Base-by-base conservation (phyloP, 1,140 invertebrate genomes). In the Cheumatopsyche charites region DNA sequence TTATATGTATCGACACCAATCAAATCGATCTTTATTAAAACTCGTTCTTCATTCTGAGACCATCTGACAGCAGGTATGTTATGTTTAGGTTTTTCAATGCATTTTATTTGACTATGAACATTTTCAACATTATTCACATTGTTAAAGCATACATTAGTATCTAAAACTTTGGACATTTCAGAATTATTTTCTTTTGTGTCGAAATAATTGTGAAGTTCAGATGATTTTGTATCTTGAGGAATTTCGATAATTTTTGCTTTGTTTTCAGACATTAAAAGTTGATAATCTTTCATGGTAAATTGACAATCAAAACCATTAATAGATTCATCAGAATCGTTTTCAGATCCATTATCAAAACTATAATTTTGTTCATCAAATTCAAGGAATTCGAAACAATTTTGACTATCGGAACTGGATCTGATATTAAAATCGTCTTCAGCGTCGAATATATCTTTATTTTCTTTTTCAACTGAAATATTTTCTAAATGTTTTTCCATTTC, bases 1-100 rank as follows among this genome's bases (percentile, higher is more conserved):
- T 0, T 26, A 66, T 66, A 66, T 9, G 29, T 36, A 47, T 66
- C 63, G 6, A 66, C 63, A 9, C 63, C 63, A 0, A 66, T 23
- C 23, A 66, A 23, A n/a, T 66, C 63, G 1, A 66, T 66, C n/a
- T 66, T 66, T 3, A 66, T 11, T 7, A 15, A 66, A 13, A 66
- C 43, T 15, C 17, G 7, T 1, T 17, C 23, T 0, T 66, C 23
- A 23, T 17, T 66, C n/a, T 66, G 2, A 23, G 15, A 9, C 63
- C 63, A 66, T 47, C 11, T 25, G n/a, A 66, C 36, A 45, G 21
- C 21, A 25, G 63, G 63, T 1, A 43, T 66, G 7, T 66, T 66
- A 47, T 66, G 63, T 2, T 4, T 5, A 47, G 63, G 29, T 4
- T 9, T 63, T 42, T 63, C 62, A 58, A 58, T 21, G 17, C n/a